Evolutionary conservation across 2,113 vertebrate genomes (phyloP), one percentile per base, ranked within the genome.

Genomic region (Anhinga anhinga): DNA sequence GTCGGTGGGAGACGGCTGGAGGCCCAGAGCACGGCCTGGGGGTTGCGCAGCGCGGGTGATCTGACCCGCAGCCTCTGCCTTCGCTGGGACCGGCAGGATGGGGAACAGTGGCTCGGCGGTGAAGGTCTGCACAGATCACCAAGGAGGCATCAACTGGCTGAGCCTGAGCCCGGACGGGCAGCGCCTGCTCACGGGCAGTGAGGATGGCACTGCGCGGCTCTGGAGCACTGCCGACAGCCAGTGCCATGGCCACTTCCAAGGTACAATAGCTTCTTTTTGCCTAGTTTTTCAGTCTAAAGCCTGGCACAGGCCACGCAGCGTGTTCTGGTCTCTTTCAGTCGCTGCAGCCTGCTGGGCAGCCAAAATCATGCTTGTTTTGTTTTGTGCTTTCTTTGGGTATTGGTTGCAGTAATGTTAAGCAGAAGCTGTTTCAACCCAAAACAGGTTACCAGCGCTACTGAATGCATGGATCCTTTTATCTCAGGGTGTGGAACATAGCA

Each of bases 91-190:
- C 9, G 3, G n/a, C 83, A 38, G 79, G 44, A 98, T 98, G 98
- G 98, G 98, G 40, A 98, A 98, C 97, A 85, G 98, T 29, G 97
- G 97, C 79, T 99, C 98, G 4, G 98, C 98, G 32, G 96, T 98
- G 80, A 97, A 98, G 94, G 98, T 98, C 95, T 98, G 98, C 88
- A 74, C 98, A 0, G 98, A 98, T 70, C 98, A 99, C 97, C 97
- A 97, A 14, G 98, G 98, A 32, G 98, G 98, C 83, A 98, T 99
- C 97, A 99, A 99, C 95, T 99, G 98, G 98, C 95, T 98, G 82
- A 98, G 98, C 92, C 93, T 98, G 94, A 98, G 98, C 92, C 98
- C 98, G 1, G 98, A 99, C 16, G 98, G 98, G 73, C 97, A 97
- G 96, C 98, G 98, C 50, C 96, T 99, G 95, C 97, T 99, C 15